Conservation (phyloP, 2,797 vertebrate genomes). For the Myripristis murdjan region DNA sequence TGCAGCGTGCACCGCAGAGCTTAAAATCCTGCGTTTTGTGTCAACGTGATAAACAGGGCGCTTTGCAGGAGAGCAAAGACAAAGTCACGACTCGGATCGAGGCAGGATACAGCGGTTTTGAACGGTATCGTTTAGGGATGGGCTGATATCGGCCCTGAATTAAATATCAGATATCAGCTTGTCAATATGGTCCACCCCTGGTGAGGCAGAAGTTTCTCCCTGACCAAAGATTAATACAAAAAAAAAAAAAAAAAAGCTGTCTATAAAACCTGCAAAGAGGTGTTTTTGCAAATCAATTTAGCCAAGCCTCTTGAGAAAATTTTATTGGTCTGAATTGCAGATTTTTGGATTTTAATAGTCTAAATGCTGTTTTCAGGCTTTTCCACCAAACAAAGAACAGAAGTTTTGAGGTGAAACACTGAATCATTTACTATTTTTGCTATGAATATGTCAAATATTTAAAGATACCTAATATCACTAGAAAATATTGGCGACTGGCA, state of each 20-base stretch:
- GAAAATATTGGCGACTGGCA: no score
- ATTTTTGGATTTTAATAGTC: background rate
- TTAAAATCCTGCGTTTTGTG: conserved; percentile 35
- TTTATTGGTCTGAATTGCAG: conserved; percentile 11
- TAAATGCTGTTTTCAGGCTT: conserved; percentile 17
- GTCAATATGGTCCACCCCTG: no score
- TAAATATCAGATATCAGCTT: no score
- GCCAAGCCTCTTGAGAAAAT: background rate
- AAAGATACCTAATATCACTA: no score
- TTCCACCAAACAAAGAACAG: background rate
- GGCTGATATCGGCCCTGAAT: no score
- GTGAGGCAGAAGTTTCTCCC: no score
- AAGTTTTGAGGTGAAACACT: background rate
- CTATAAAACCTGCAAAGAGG: no score
- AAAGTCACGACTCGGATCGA: background rate
- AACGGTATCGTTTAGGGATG: no score
- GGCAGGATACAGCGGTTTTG: background rate
- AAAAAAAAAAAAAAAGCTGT: no score
- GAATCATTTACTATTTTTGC: background rate
- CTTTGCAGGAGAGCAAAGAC: background rate
- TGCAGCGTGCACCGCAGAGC: conserved; percentile 32
- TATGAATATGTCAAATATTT: background rate
- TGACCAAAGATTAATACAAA: no score
- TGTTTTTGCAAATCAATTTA: no score
- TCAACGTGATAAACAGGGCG: conserved; percentile 39